Base-by-base conservation (phyloP, 2,888 invertebrate species). In the Papilio protenor region DNA sequence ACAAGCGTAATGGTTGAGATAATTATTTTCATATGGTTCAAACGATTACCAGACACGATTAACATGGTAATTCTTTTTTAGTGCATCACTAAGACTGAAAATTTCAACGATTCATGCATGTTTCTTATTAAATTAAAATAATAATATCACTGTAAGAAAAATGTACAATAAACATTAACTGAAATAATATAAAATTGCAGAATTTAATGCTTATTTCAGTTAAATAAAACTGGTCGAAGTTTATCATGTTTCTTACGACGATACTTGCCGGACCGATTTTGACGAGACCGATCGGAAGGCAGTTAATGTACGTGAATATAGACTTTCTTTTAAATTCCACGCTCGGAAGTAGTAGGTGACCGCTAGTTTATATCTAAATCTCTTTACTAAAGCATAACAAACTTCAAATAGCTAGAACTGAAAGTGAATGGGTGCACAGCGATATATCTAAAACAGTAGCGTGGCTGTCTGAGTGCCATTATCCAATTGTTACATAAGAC, bases 401-500 rank as follows among this genome's bases (percentile, higher is more conserved):
- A 27, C 14, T 59, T 27, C 64, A 40, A 40, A 40, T n/a, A 40
- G n/a, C 33, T 40, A 69, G 8, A 45, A n/a, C 72, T 55, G 72
- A 75, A 75, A 55, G 75, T 23, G 70, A 70, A 75, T 47, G 57
- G 16, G 45, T 75, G 4, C 47, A 69, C 45, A 45, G 61, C 16
- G 73, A 14, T 40, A 33, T 21, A 33, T 72, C 72, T 76, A 76
- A 76, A 76, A 72, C 76, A 52, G 76, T 72, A 23, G 76, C 61
- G 33, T 59, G 66, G n/a, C 23, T 23, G 52, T 66, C 55, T 49
- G 49, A 61, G 76, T 64, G 76, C 64, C 18, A 72, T 76, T 76
- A 76, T 76, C n/a, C 76, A 72, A 76, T 72, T 72, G 76, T 76
- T 72, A 72, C 40, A 59, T 76, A 76, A 72, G 64, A 64, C 64